Conservation (phyloP, 2,797 vertebrate genomes). For the Eulemur albifrons region DNA sequence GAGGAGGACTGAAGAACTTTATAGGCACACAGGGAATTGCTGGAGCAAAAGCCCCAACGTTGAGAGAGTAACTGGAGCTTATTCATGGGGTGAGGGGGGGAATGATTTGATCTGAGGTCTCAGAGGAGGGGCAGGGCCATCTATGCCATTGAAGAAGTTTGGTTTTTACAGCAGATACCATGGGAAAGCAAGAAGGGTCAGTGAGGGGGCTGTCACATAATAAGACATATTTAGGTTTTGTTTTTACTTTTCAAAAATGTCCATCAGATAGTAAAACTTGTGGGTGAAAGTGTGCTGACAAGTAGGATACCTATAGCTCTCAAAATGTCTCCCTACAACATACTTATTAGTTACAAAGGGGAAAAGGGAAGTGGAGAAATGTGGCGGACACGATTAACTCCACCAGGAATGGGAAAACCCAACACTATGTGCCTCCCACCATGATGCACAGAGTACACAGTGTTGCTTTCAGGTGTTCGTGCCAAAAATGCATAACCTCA, state of each 20-base stretch:
- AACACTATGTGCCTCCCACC: background rate
- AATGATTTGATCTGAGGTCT: background rate
- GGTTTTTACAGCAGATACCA: background rate
- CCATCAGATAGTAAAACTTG: background rate
- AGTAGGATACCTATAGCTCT: background rate
- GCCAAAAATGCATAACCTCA: background rate
- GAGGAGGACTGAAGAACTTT: background rate
- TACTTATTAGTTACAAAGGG: background rate
- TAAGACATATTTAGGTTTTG: background rate
- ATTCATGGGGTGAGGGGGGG: background rate
- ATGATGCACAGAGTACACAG: background rate
- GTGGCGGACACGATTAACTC: background rate
- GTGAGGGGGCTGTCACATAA: background rate
- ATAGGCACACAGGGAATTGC: background rate
- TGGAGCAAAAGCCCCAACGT: background rate
- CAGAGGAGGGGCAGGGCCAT: background rate
- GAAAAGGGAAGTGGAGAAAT: background rate
- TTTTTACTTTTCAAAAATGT: background rate
- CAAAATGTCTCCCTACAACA: background rate
- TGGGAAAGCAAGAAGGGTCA: background rate
- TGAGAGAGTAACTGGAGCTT: background rate
- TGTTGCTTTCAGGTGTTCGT: background rate
- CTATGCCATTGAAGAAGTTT: background rate
- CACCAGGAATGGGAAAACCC: background rate
- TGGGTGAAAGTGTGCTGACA: background rate